Base-by-base conservation (phyloP, 2,888 invertebrate genomes). In the Lithophane semibrunnea region DNA sequence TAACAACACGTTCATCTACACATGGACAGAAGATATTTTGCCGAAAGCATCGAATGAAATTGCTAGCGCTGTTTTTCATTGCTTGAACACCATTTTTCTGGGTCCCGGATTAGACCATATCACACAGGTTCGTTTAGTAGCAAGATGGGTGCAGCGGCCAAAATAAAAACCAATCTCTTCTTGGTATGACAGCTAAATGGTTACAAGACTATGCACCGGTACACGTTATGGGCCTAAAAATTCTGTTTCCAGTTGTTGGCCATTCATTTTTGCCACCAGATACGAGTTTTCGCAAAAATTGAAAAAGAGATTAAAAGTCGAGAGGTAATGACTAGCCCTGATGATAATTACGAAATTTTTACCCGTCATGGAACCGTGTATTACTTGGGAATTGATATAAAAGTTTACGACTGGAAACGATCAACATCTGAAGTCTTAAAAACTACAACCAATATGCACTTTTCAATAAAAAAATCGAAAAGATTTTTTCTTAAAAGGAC, bases 201-300 rank as follows among this genome's bases (percentile, higher is more conserved):
- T 61, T 76, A 63, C 49, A 54, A 61, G 61, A 73, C n/a, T 47
- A 72, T 79, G 81, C 81, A 73, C 79, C 81, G n/a, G 69, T 44
- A 75, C 60, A 70, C 65, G 24, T 82, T 67, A 73, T 68, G 56
- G 56, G 61, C 68, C 73, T 79, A 58, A 67, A 79, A 72, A 72
- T 76, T 72, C 54, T 76, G 47, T 75, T 79, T 71, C 75, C 66
- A 67, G 71, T 79, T 61, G 70, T 71, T 61, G 79, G 75, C 61
- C 75, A 79, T 66, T 77, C 72, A 61, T 76, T 72, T 72, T 61
- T 72, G 75, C 77, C 82, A 68, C 84, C 79, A 66, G 84, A 84
- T 54, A 75, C n/a, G 84, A 21, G 70, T 86, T 70, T 83, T 86
- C 49, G 82, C 83, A 60, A 76, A 84, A 74, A 85, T 86, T 78